These are phyloP conservation scores for Chelon labrosus DNA, from an alignment of 2,797 vertebrate genomes.

Conservation along the genomic window DNA sequence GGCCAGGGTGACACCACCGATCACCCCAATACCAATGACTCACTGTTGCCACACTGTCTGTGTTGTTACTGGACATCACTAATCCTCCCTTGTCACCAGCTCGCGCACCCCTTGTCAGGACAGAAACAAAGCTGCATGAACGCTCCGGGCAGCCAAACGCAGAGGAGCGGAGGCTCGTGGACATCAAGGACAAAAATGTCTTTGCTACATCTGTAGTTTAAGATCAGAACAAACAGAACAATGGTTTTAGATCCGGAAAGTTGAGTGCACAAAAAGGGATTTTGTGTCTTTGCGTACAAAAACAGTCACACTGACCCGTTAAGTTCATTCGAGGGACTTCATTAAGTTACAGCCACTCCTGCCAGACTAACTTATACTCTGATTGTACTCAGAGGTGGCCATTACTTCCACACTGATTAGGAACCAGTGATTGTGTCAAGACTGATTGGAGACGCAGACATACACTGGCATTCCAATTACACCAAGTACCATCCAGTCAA, in stretches of 20 bases:
- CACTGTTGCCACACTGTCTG: slow-evolving; percentile 42
- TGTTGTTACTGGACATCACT: slow-evolving; percentile 56
- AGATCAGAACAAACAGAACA: slow-evolving; percentile 2
- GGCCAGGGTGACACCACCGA: slow-evolving; percentile 42
- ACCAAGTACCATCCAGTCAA: slow-evolving; percentile 50
- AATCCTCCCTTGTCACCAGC: slow-evolving; percentile 54
- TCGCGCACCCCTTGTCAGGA: slow-evolving; percentile 25
- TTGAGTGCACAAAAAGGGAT: slow-evolving; percentile 2
- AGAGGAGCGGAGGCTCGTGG: slow-evolving; percentile 15
- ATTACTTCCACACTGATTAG: slow-evolving; percentile 79
- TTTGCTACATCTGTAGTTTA: slow-evolving; percentile 1
- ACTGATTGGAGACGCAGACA: slow-evolving; percentile 64
- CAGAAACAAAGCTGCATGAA: slow-evolving; percentile 49
- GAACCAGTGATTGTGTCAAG: slow-evolving; percentile 62
- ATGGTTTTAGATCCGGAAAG: slow-evolving; percentile 9
- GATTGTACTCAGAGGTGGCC: slow-evolving; percentile 73
- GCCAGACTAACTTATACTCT: slow-evolving; percentile 59
- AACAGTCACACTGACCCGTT: slow-evolving; percentile 29
- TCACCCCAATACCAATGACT: slow-evolving; percentile 59
- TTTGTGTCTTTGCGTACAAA: slow-evolving; percentile 34
- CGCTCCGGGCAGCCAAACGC: slow-evolving; percentile 38
- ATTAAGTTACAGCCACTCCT: slow-evolving; percentile 67
- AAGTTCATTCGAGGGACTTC: slow-evolving; percentile 55
- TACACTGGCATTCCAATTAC: slow-evolving; percentile 64
- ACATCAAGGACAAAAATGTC: slow-evolving; percentile 16